Conservation (phyloP, 2,113 vertebrate genomes). For the Microcebus murinus region DNA sequence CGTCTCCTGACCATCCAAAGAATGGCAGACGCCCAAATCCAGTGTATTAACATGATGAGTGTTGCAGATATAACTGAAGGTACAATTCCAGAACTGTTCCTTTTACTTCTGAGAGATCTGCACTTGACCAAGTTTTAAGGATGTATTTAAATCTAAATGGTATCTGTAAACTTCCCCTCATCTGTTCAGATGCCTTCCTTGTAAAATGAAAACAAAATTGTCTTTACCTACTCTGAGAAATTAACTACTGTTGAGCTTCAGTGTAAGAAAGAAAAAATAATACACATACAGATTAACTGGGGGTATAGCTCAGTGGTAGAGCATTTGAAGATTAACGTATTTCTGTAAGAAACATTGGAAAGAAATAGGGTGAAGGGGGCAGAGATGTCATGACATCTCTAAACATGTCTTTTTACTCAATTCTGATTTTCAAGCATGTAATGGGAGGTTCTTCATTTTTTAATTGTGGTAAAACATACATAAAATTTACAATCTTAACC, state of each 20-base stretch:
- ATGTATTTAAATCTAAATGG: too few relatives aligned
- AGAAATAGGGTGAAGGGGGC: too few relatives aligned
- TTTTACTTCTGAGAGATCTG: too few relatives aligned
- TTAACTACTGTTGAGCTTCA: not conserved
- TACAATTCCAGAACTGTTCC: too few relatives aligned
- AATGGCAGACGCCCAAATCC: not conserved
- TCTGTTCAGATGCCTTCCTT: not conserved
- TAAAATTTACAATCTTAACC: not conserved
- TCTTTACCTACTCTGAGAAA: not conserved
- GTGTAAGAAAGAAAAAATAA: not conserved
- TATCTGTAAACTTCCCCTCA: not conserved
- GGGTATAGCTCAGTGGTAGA: too few relatives aligned
- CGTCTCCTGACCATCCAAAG: not conserved
- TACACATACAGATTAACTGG: fast-evolving
- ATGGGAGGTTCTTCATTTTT: not conserved
- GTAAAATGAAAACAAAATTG: not conserved
- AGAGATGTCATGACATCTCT: fast-evolving
- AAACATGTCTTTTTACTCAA: not conserved
- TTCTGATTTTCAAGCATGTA: not conserved
- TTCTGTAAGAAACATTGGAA: not conserved
- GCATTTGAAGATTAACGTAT: not conserved
- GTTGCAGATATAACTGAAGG: not conserved
- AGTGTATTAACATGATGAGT: fast-evolving
- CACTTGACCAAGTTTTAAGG: not conserved
- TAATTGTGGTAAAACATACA: not conserved